Evolutionary conservation across 1,140 invertebrate genomes (phyloP).

Genomic region (Drosophila nannoptera): DNA sequence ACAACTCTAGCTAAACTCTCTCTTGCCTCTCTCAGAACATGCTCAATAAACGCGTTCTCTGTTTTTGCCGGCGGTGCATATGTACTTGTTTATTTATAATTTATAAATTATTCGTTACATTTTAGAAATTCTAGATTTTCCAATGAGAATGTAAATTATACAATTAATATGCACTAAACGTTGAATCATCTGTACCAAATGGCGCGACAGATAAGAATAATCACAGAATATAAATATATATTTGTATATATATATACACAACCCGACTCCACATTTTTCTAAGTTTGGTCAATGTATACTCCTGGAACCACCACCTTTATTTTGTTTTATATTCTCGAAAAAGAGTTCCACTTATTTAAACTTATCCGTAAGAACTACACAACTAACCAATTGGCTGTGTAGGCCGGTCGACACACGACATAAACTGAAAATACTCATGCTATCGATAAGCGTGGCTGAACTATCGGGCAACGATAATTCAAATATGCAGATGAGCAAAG

Average conservation of each 20-base stretch:
- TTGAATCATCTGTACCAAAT: too few relatives aligned
- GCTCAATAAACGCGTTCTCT: conserved; percentile 45
- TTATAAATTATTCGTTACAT: conserved; percentile 39
- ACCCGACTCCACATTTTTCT: too few relatives aligned
- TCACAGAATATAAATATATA: too few relatives aligned
- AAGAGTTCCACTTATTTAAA: neutral
- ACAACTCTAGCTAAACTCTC: conserved; percentile 38
- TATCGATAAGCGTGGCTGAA: conserved; percentile 4
- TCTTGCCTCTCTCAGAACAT: conserved; percentile 13
- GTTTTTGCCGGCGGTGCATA: conserved; percentile 63
- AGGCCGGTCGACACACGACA: conserved; percentile 2
- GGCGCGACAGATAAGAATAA: too few relatives aligned
- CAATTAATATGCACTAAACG: too few relatives aligned
- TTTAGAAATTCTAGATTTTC: neutral
- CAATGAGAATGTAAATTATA: too few relatives aligned
- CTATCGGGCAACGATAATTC: neutral
- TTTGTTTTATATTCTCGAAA: too few relatives aligned
- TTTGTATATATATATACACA: too few relatives aligned
- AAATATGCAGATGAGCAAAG: neutral
- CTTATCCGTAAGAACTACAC: neutral
- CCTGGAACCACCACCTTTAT: too few relatives aligned
- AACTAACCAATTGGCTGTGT: conserved; percentile 1
- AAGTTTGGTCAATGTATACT: too few relatives aligned
- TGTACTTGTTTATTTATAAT: conserved; percentile 72
- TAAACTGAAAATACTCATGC: neutral